Evolutionary conservation across 2,888 invertebrate species (phyloP).

Genomic region (Xestia sexstrigata): DNA sequence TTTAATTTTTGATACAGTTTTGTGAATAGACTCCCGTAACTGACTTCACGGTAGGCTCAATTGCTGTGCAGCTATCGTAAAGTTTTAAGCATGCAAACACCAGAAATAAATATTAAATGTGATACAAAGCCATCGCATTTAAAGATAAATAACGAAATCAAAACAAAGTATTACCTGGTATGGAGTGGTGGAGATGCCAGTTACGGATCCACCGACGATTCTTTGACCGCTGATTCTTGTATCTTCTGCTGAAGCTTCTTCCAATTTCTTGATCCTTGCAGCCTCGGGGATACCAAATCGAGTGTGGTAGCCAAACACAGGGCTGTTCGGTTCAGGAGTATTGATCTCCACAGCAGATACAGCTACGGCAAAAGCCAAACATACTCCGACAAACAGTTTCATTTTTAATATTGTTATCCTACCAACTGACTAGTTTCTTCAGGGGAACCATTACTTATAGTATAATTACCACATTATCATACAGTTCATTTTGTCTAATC

Average conservation of each 20-base stretch:
- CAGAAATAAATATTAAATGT: not conserved
- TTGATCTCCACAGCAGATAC: conserved; percentile 62
- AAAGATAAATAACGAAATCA: not conserved
- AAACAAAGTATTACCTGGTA: conserved; percentile 74
- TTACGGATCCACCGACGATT: conserved; percentile 76
- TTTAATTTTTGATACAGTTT: not conserved
- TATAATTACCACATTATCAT: conserved; percentile 44
- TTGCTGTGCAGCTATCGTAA: too few relatives aligned
- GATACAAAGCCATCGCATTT: not conserved
- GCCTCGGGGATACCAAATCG: conserved; percentile 77
- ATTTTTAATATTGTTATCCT: conserved; percentile 51
- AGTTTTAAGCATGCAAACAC: not conserved
- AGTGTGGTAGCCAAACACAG: conserved; percentile 74
- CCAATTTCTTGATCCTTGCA: conserved; percentile 68
- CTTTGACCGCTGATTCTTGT: conserved; percentile 58
- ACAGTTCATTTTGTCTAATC: conserved; percentile 29
- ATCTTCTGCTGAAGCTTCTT: conserved; percentile 68
- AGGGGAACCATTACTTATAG: conserved; percentile 40
- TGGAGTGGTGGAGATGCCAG: conserved; percentile 73
- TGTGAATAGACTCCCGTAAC: not conserved
- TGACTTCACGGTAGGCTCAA: not conserved
- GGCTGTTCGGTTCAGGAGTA: conserved; percentile 57
- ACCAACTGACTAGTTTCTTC: conserved; percentile 4
- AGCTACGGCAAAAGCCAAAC: conserved; percentile 69
- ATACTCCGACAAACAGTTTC: conserved; percentile 65